A percentile compares a stretch with the other conserved stretches of the same genome.
phyloP scores from a whole-genome alignment of 2,113 vertebrate genomes.

The Polyodon spathula region DNA sequence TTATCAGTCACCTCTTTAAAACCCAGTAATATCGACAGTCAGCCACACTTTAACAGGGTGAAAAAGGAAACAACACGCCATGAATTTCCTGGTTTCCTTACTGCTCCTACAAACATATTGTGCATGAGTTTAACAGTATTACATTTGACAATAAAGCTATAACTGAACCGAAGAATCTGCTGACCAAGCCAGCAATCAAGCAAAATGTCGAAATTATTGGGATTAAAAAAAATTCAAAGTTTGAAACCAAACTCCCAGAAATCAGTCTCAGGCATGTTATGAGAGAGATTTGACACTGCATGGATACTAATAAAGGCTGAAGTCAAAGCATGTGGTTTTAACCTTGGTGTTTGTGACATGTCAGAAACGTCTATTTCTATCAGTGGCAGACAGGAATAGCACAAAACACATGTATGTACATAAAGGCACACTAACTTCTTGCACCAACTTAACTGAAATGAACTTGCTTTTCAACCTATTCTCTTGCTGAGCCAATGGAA shows the following conservation, averaged over 20 bases:
- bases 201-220: not conserved
- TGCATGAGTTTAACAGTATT: not conserved
- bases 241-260: conserved; percentile 17
- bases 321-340: conserved; percentile 9
- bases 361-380: conserved; percentile 51
- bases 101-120: not conserved
- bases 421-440: conserved; percentile 14
- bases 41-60: too few species aligned
- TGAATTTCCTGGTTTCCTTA: not conserved
- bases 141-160: not conserved
- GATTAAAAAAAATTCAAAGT: not conserved
- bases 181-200: not conserved
- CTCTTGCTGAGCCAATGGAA: conserved; percentile 18
- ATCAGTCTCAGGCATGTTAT: conserved; percentile 18
- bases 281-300: not conserved
- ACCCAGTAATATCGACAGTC: too few species aligned
- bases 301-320: conserved; percentile 34
- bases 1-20: too few species aligned
- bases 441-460: conserved; percentile 38
- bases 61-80: too few species aligned
- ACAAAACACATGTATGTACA: conserved; percentile 41
- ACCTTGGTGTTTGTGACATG: conserved; percentile 33
- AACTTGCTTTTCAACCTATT: conserved; percentile 23
- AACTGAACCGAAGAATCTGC: not conserved
- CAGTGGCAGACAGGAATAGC: conserved; percentile 25